Percentiles rank a stretch among this genome's conserved stretches.
phyloP scores from a whole-genome alignment of 2,113 vertebrate species.

The Heloderma charlesbogerti region DNA sequence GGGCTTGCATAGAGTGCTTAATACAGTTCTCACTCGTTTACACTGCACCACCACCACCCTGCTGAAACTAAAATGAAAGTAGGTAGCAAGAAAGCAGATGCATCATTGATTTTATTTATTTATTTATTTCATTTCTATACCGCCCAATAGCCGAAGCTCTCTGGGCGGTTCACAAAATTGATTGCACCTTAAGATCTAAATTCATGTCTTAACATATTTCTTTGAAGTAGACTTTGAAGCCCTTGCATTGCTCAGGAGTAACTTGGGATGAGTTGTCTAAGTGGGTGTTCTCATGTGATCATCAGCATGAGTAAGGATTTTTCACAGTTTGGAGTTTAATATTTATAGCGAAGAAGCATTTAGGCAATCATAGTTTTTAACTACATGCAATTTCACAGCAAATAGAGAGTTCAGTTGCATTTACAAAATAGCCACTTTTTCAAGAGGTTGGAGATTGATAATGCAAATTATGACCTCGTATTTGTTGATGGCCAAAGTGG shows the following conservation, averaged over 20 bases:
- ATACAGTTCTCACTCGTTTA: neutral
- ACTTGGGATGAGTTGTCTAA: constrained; percentile 12
- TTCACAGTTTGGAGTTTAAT: constrained; percentile 5
- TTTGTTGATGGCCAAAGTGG: neutral
- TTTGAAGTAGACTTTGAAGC: neutral
- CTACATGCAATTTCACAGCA: neutral
- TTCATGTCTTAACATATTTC: neutral
- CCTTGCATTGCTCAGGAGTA: neutral
- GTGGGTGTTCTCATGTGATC: constrained; percentile 25
- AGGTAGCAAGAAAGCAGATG: neutral
- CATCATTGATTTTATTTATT: too few relatives aligned
- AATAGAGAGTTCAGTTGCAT: neutral
- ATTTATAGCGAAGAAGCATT: neutral
- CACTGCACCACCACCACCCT: neutral
- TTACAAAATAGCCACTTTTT: neutral
- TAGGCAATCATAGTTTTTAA: constrained; percentile 17
- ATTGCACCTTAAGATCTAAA: neutral
- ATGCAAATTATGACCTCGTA: neutral
- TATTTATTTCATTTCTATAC: too few relatives aligned
- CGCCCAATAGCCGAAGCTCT: too few relatives aligned
- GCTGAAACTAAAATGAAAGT: neutral
- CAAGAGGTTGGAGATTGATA: neutral
- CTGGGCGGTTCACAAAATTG: too few relatives aligned
- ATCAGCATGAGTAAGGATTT: constrained; percentile 11
- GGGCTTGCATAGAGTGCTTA: neutral